These are phyloP conservation scores for Erebia epiphron DNA, from an alignment of 2,888 invertebrate species.

Conservation along the genomic window DNA sequence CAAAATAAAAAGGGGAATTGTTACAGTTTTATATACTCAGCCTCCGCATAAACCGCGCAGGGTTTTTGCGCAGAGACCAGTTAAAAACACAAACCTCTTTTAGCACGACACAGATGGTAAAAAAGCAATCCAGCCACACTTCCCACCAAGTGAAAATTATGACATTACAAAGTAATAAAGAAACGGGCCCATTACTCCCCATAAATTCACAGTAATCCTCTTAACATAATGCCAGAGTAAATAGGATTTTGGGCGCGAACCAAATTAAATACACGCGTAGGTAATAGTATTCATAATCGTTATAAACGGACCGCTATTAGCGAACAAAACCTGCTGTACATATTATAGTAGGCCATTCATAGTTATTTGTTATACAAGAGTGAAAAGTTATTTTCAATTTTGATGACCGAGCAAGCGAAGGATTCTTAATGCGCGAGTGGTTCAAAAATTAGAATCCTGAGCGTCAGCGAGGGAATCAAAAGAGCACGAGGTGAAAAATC, in stretches of 20 bases:
- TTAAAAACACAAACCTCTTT: not conserved
- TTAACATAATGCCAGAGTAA: constrained; percentile 67
- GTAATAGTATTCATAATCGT: constrained; percentile 50
- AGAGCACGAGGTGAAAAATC: no score
- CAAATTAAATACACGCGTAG: constrained; percentile 50
- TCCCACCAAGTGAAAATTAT: constrained; percentile 49
- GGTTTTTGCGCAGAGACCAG: no score
- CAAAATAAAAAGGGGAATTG: no score
- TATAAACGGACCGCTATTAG: constrained; percentile 61
- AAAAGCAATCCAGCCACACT: constrained; percentile 17
- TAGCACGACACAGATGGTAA: not conserved
- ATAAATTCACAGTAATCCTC: constrained; percentile 75
- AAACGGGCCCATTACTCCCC: constrained; percentile 56
- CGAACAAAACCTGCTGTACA: constrained; percentile 47
- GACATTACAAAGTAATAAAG: constrained; percentile 56
- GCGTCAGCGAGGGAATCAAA: no score
- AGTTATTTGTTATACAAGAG: not conserved
- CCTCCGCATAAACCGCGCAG: no score
- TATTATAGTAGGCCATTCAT: not conserved
- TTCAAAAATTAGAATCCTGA: no score
- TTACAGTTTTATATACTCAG: no score
- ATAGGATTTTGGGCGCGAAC: constrained; percentile 61
- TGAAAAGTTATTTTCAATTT: no score
- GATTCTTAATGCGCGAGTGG: no score
- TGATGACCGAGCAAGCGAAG: no score